phyloP scores from a whole-genome alignment of 2,113 vertebrate species.

The Phylloscopus trochilus region DNA sequence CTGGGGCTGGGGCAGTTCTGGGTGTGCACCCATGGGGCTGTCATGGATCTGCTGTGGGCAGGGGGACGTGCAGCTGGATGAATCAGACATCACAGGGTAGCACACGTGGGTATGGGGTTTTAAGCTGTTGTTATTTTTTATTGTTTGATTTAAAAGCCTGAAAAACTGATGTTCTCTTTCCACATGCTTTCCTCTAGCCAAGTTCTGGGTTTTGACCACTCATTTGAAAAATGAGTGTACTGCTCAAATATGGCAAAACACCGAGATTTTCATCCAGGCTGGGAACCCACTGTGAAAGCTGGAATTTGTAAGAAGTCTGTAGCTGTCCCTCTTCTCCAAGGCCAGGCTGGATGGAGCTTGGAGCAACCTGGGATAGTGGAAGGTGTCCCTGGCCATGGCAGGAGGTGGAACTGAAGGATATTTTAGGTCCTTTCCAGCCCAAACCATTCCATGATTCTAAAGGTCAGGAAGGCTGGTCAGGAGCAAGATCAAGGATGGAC shows the following conservation, averaged over 20 bases:
- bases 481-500: background rate
- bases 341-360: background rate
- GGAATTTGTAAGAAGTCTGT: background rate
- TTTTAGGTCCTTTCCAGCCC: background rate
- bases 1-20: background rate
- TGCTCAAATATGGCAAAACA: background rate
- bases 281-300: rapidly evolving
- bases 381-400: background rate
- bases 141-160: background rate
- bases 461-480: background rate
- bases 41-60: rapidly evolving
- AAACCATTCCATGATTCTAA: background rate
- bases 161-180: background rate
- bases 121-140: background rate
- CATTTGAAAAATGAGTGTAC: background rate
- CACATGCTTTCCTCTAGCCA: background rate
- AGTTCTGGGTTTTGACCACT: background rate
- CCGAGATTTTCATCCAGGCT: background rate
- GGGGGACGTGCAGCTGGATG: too few species aligned
- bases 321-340: background rate
- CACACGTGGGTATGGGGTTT: background rate
- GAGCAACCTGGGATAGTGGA: background rate
- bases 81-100: background rate
- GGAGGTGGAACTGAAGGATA: too few species aligned
- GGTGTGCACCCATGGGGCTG: background rate